Conservation (phyloP, 1,140 invertebrate genomes). For the Bombus picipes region DNA sequence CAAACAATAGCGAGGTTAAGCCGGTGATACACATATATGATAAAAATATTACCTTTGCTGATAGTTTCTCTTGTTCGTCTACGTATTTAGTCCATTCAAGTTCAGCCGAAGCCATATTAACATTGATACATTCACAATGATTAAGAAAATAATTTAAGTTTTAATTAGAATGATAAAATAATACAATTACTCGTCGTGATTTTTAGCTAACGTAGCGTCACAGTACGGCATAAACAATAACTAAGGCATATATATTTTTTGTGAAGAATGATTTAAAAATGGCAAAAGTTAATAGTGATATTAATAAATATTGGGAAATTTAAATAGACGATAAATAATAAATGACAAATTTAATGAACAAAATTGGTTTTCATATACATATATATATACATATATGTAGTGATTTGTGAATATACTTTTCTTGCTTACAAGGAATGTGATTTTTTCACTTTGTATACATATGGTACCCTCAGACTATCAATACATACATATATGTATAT, state of each 20-base stretch:
- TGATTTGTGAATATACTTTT: background rate
- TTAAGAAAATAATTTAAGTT: background rate
- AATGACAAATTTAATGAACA: background rate
- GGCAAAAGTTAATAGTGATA: background rate
- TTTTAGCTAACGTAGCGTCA: background rate
- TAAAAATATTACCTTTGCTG: slow-evolving; percentile 72
- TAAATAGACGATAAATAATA: too few species aligned
- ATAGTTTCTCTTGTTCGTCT: slow-evolving; percentile 81
- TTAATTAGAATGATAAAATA: background rate
- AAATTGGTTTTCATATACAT: background rate
- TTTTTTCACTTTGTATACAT: background rate
- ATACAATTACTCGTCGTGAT: background rate
- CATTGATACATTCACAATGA: slow-evolving; percentile 2
- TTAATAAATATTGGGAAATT: background rate
- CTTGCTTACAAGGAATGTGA: background rate
- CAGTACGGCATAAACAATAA: background rate
- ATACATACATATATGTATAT: too few species aligned
- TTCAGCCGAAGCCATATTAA: slow-evolving; percentile 70
- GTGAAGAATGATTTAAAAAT: background rate
- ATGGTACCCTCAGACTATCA: too few species aligned
- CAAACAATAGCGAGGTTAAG: slow-evolving; percentile 58
- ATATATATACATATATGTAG: too few species aligned
- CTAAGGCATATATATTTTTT: background rate
- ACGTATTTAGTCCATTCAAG: slow-evolving; percentile 79
- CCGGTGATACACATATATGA: background rate